phyloP scores from a whole-genome alignment of 1,140 invertebrate genomes.

The Diprion similis region DNA sequence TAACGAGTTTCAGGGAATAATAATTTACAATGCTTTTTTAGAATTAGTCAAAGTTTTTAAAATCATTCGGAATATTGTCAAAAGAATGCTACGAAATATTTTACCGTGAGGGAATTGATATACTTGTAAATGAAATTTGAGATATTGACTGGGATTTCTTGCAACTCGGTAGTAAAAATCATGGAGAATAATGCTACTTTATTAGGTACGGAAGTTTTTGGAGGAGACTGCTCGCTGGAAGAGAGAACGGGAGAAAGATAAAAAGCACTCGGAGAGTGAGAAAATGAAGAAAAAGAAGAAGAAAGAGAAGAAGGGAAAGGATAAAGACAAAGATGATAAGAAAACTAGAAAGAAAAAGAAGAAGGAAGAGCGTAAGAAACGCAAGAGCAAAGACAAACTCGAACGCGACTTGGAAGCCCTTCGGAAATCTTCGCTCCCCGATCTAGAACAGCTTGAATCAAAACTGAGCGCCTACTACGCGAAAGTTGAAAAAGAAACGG shows the following conservation, averaged over 20 bases:
- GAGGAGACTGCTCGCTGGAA: slow-evolving; percentile 82
- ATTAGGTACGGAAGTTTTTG: slow-evolving; percentile 76
- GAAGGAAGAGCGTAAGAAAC: slow-evolving; percentile 71
- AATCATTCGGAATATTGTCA: no score
- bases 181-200: slow-evolving; percentile 10
- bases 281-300: slow-evolving; percentile 77
- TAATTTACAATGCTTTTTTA: no score
- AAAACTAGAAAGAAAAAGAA: slow-evolving; percentile 72
- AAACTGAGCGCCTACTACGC: slow-evolving; percentile 81
- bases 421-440: slow-evolving; percentile 68
- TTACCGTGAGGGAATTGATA: slow-evolving; percentile 10
- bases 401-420: slow-evolving; percentile 68
- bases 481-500: slow-evolving; percentile 76
- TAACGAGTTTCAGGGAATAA: no score
- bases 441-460: slow-evolving; percentile 77
- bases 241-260: slow-evolving; percentile 67
- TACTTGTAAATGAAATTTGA: slow-evolving; percentile 9
- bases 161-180: not conserved
- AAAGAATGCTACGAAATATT: no score
- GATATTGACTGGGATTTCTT: slow-evolving; percentile 20
- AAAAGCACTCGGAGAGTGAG: slow-evolving; percentile 70
- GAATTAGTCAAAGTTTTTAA: no score
- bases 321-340: slow-evolving; percentile 63
- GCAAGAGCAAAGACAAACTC: slow-evolving; percentile 66
- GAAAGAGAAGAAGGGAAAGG: slow-evolving; percentile 70